Evolutionary conservation across 2,888 invertebrate genomes (phyloP).

Genomic region (Lasioglossum lativentre): DNA sequence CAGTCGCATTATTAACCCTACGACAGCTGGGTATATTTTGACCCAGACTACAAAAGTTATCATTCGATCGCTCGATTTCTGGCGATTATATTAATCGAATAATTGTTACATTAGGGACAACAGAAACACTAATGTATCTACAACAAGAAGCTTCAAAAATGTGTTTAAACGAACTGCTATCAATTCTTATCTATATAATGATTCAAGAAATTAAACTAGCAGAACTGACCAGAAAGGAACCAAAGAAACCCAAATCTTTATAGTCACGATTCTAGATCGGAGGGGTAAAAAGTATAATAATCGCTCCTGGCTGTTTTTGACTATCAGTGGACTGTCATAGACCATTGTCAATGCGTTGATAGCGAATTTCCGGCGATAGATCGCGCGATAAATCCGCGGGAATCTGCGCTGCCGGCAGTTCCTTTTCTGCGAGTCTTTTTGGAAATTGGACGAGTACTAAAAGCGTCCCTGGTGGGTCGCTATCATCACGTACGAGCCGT

Average conservation of each 20-base stretch:
- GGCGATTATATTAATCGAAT: no score
- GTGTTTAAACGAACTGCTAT: no score
- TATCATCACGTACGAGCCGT: constrained; percentile 58
- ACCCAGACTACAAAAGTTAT: no score
- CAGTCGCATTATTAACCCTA: no score
- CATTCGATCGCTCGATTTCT: no score
- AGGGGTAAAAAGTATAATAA: neutral
- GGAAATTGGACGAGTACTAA: constrained; percentile 85
- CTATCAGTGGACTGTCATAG: neutral
- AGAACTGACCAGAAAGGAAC: neutral
- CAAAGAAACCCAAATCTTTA: neutral
- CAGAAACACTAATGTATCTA: no score
- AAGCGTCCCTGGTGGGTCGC: constrained; percentile 82
- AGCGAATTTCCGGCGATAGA: constrained; percentile 30
- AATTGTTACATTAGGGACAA: no score
- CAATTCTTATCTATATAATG: no score
- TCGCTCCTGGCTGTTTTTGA: neutral
- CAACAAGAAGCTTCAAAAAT: no score
- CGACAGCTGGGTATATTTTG: no score
- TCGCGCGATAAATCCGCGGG: constrained; percentile 18
- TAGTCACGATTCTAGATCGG: no score
- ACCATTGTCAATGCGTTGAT: neutral
- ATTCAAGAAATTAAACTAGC: no score
- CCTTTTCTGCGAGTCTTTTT: constrained; percentile 81
- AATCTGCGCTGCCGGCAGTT: neutral